Conservation (phyloP, 2,888 invertebrate genomes). For the Heliconius ethilla region DNA sequence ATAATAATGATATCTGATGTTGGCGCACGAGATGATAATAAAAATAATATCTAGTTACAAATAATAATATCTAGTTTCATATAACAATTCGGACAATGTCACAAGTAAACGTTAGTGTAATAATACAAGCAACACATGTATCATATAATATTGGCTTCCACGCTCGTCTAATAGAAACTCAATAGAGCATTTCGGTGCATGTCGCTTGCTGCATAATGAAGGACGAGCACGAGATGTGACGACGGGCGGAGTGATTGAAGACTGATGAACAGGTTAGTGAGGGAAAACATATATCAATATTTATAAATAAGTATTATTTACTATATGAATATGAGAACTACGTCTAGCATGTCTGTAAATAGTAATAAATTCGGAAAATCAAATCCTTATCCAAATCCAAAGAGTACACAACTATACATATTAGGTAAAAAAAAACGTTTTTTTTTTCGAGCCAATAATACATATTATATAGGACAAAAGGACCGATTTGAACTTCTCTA, state of each 20-base stretch:
- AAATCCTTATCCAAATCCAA: too few relatives aligned
- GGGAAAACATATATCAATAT: neutral
- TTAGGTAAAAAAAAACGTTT: too few relatives aligned
- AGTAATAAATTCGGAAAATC: too few relatives aligned
- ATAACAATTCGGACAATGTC: neutral
- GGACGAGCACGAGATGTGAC: slow-evolving; percentile 37
- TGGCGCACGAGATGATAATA: too few relatives aligned
- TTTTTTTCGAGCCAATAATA: too few relatives aligned
- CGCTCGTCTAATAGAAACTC: slow-evolving; percentile 19
- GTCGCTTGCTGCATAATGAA: slow-evolving; percentile 42
- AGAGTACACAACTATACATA: too few relatives aligned
- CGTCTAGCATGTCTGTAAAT: neutral
- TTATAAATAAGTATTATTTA: neutral
- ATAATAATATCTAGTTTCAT: neutral
- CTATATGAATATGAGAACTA: neutral
- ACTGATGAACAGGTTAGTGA: slow-evolving; percentile 31
- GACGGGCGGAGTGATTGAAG: slow-evolving; percentile 44
- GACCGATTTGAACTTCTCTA: too few relatives aligned
- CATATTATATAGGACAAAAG: too few relatives aligned
- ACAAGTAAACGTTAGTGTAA: neutral
- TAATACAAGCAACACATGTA: neutral
- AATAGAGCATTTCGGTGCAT: slow-evolving; percentile 37
- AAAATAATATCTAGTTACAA: too few relatives aligned
- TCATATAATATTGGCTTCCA: neutral
- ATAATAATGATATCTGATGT: too few relatives aligned